phyloP scores from a whole-genome alignment of 1,140 invertebrate genomes.

The Calliphora vicina region DNA sequence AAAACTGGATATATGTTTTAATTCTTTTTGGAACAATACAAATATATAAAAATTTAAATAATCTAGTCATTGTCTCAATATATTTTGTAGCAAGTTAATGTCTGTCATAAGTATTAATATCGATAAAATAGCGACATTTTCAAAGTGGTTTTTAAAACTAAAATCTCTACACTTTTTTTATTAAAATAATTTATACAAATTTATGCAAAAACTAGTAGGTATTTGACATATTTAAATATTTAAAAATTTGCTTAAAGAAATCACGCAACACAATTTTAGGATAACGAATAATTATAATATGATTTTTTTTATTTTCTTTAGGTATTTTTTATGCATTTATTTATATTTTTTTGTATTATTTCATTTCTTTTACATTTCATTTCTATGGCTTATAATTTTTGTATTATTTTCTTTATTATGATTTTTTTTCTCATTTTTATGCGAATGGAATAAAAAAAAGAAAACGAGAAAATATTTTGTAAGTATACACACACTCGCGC shows the following conservation, averaged over 20 bases:
- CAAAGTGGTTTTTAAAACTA: not conserved
- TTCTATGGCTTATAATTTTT: not conserved
- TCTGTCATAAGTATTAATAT: no score
- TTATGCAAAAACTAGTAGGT: not conserved
- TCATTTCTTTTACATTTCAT: not conserved
- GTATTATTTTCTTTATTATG: not conserved
- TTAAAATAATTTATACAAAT: not conserved
- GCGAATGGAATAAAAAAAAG: not conserved
- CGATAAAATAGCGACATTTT: not conserved
- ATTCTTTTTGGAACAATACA: no score
- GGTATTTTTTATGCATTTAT: not conserved
- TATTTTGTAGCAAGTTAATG: no score
- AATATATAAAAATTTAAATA: no score
- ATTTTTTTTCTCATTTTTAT: not conserved
- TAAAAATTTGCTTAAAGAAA: no score
- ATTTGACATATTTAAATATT: not conserved
- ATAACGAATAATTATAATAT: not conserved
- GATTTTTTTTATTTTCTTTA: not conserved
- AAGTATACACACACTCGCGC: slow-evolving; percentile 5
- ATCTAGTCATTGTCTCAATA: no score
- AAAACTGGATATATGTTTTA: no score
- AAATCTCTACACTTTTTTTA: not conserved
- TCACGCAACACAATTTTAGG: not conserved
- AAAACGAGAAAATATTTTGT: not conserved
- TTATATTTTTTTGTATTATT: not conserved